Conservation (phyloP, 2,113 vertebrate genomes). For the Tangachromis dhanisi region DNA sequence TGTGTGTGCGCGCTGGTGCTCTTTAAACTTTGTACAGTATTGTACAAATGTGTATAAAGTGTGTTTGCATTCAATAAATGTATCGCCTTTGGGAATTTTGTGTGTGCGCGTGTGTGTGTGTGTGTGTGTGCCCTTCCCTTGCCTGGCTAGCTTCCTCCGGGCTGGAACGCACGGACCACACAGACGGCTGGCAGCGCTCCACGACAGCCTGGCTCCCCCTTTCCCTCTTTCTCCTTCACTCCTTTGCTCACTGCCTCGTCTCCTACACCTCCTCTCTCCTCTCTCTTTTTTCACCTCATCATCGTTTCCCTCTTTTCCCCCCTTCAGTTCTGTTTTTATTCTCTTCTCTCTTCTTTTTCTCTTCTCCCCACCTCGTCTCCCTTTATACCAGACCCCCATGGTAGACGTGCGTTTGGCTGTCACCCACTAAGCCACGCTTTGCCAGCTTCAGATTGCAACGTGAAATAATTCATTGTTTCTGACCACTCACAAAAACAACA, state of each 20-base stretch:
- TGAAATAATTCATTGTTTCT: conserved; percentile 73
- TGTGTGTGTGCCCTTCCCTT: conserved; percentile 46
- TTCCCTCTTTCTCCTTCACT: conserved; percentile 33
- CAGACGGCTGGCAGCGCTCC: conserved; percentile 75
- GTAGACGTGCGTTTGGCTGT: conserved; percentile 40
- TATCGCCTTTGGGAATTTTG: conserved; percentile 45
- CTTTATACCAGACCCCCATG: conserved; percentile 40
- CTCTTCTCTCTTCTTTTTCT: not conserved
- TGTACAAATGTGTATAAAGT: conserved; percentile 40
- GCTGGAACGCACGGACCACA: conserved; percentile 77
- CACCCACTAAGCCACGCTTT: conserved; percentile 28
- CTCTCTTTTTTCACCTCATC: conserved; percentile 14
- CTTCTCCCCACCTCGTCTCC: not conserved
- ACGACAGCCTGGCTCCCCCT: conserved; percentile 67
- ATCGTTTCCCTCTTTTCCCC: not conserved
- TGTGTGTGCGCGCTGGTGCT: not conserved
- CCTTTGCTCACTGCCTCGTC: conserved; percentile 33
- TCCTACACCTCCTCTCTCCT: conserved; percentile 16
- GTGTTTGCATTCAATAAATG: conserved; percentile 55
- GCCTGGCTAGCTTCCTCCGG: conserved; percentile 71
- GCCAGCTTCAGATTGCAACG: conserved; percentile 52
- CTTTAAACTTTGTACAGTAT: conserved; percentile 32
- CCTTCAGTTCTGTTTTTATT: not conserved
- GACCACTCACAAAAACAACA: conserved; percentile 54
- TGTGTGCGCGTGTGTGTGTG: not conserved